A percentile compares a stretch with the other conserved stretches of the same genome.
These are phyloP conservation scores for Sitta europaea DNA, from an alignment of 2,113 vertebrate species.

Conservation along the genomic window DNA sequence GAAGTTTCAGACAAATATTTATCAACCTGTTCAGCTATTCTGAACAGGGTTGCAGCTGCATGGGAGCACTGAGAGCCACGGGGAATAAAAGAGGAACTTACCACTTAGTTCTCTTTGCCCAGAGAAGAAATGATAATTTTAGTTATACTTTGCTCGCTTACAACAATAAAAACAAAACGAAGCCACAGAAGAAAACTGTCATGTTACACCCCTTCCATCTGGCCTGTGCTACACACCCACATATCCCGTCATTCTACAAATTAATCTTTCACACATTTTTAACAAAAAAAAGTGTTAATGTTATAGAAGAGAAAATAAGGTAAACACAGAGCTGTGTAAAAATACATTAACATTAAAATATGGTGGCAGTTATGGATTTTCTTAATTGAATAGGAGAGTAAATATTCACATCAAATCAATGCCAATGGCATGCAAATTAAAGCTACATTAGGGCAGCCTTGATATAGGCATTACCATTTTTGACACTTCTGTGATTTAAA, in stretches of 20 bases:
- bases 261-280: slow-evolving; percentile 86
- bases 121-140: slow-evolving; percentile 62
- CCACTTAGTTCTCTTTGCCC: slow-evolving; percentile 44
- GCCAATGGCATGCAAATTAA: slow-evolving; percentile 76
- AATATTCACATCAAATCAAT: slow-evolving; percentile 77
- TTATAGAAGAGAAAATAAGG: slow-evolving; percentile 82
- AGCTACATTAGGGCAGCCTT: slow-evolving; percentile 72
- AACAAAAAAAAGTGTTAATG: slow-evolving; percentile 82
- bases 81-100: slow-evolving; percentile 37
- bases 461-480: slow-evolving; percentile 71
- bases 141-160: slow-evolving; percentile 74
- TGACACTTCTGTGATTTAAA: slow-evolving; percentile 74
- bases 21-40: neutral
- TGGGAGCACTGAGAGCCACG: neutral
- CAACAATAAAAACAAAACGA: slow-evolving; percentile 78
- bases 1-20: slow-evolving; percentile 16
- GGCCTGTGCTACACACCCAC: slow-evolving; percentile 78
- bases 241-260: slow-evolving; percentile 81
- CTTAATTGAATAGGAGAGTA: slow-evolving; percentile 80
- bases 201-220: slow-evolving; percentile 82
- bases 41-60: neutral
- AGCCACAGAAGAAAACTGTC: slow-evolving; percentile 79
- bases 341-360: slow-evolving; percentile 84
- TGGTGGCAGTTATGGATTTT: slow-evolving; percentile 81
- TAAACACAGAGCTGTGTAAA: slow-evolving; percentile 81